A percentile compares a stretch with the other conserved stretches of the same genome.
Conservation (phyloP, 92 coral and sea anemone species). For the Hydrozoanthus gracilis region DNA sequence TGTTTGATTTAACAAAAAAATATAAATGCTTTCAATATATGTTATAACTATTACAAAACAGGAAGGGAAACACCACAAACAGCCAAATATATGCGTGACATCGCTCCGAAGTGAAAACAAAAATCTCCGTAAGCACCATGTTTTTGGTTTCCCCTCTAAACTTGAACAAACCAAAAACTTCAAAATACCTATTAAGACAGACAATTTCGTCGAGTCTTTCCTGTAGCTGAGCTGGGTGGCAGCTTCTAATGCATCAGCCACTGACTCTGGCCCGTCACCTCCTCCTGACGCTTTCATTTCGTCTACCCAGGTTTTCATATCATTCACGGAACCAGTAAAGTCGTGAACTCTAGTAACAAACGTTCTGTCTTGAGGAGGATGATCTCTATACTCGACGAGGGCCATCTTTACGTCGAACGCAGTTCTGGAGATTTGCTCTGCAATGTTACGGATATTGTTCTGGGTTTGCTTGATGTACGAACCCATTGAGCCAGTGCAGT, state of each 20-base stretch:
- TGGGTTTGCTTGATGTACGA: slow-evolving; percentile 89
- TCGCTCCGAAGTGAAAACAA: too few species aligned
- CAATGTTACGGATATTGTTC: slow-evolving; percentile 77
- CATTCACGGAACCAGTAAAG: slow-evolving; percentile 73
- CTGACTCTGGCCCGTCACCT: slow-evolving; percentile 93
- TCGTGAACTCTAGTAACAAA: slow-evolving; percentile 80
- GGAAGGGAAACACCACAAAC: too few species aligned
- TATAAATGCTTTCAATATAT: too few species aligned
- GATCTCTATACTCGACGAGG: slow-evolving; percentile 91
- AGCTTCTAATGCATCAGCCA: slow-evolving; percentile 84
- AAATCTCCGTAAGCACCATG: too few species aligned
- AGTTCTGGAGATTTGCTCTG: slow-evolving; percentile 83
- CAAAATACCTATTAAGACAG: slow-evolving; percentile 81
- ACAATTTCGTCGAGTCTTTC: slow-evolving; percentile 85
- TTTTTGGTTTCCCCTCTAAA: too few species aligned
- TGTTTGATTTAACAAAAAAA: too few species aligned
- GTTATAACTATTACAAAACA: too few species aligned
- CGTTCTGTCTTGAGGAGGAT: slow-evolving; percentile 87
- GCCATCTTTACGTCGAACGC: slow-evolving; percentile 86
- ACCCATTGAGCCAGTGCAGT: slow-evolving; percentile 99
- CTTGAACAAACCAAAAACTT: background rate
- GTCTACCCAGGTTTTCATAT: slow-evolving; percentile 94
- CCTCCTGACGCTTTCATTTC: slow-evolving; percentile 92
- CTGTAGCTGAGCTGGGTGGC: slow-evolving; percentile 75
- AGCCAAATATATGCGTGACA: too few species aligned